Evolutionary conservation across 2,797 vertebrate genomes (phyloP), one percentile per base, ranked within the genome.

Genomic region (Trichosurus vulpecula): DNA sequence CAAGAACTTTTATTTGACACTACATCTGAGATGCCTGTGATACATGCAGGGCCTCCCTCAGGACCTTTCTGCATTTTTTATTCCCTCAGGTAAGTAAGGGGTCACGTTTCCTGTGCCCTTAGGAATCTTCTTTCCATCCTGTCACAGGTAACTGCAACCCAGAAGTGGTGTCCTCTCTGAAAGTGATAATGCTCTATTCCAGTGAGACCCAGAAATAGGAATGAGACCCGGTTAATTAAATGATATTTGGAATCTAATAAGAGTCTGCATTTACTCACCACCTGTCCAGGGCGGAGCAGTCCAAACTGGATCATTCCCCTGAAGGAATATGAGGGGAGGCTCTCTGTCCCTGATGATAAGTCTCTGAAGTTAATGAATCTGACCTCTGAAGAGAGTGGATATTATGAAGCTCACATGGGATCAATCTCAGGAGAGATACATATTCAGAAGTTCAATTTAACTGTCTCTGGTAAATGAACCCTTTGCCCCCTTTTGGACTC

Each of bases 211-310:
- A 41, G 41, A 41, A 8, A 10, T 30, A 22, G 2, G n/a, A 74
- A 74, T 22, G 66, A 74, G 6, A 41, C 66, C n/a, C 14, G 12
- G 13, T 0, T 0, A 11, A 9, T 74, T 41, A 41, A 2, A 19
- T 41, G n/a, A 66, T n/a, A 22, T 41, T 41, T 0, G 0, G 1
- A 0, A 22, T 22, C 19, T n/a, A n/a, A n/a, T 25, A 8, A 41
- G 19, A 22, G 25, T 8, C n/a, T 41, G 19, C n/a, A 81, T 19
- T n/a, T 41, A 3, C 29, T 31, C 57, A 58, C 6, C 6, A 22
- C 9, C 66, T 3, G 11, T n/a, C 35, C n/a, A 74, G 2, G n/a
- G 16, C 16, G 41, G 2, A 74, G 6, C n/a, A 41, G 6, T 5
- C 16, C 35, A 74, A 22, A 6, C 6, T 22, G 16, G 66, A 74